Evolutionary conservation across 1,140 invertebrate species (phyloP).

Genomic region (Drosophila bifasciata): DNA sequence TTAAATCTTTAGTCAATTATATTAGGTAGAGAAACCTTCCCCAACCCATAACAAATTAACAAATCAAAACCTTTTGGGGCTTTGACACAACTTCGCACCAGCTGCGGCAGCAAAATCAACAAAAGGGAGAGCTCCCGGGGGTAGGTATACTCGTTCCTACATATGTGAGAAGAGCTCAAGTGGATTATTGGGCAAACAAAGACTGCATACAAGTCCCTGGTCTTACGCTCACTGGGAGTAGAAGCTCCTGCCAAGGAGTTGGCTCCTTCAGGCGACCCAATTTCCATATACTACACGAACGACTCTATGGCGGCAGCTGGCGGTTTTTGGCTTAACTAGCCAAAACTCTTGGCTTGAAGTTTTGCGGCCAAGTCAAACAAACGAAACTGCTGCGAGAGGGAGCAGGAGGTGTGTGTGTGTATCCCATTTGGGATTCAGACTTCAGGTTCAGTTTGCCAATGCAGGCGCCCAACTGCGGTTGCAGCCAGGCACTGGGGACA

Average conservation of each 20-base stretch:
- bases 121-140: no score
- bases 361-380: slow-evolving; percentile 81
- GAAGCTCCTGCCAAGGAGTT: slow-evolving; percentile 35
- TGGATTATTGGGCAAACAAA: slow-evolving; percentile 69
- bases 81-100: slow-evolving; percentile 70
- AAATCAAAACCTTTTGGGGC: slow-evolving; percentile 62
- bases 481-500: slow-evolving; percentile 29
- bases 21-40: no score
- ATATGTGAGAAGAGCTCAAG: slow-evolving; percentile 42
- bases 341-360: slow-evolving; percentile 72
- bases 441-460: slow-evolving; percentile 25
- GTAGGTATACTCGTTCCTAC: not conserved
- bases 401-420: no score
- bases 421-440: slow-evolving; percentile 19
- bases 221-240: no score
- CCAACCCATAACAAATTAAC: slow-evolving; percentile 72
- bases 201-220: slow-evolving; percentile 33
- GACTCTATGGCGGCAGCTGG: slow-evolving; percentile 51
- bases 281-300: slow-evolving; percentile 58
- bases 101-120: slow-evolving; percentile 69
- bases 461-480: slow-evolving; percentile 49
- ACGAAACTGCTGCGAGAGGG: not conserved
- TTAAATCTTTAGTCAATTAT: no score
- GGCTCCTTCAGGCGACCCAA: slow-evolving; percentile 62
- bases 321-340: slow-evolving; percentile 79